Evolutionary conservation across 2,113 vertebrate species (phyloP), one percentile per base, ranked within the genome.

Genomic region (Carassius auratus): DNA sequence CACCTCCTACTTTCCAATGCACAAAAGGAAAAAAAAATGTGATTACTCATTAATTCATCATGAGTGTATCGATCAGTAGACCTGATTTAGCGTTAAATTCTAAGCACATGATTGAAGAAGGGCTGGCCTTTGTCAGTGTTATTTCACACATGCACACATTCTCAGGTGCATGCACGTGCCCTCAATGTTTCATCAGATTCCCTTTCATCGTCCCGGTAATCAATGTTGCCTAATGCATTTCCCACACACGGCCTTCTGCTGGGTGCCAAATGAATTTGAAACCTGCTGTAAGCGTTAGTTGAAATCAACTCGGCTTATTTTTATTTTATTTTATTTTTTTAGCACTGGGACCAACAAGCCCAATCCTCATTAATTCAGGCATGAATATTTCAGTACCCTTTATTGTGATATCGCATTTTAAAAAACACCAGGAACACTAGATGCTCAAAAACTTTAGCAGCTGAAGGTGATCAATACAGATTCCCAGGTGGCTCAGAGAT

Each of bases 381-480:
- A 88, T 86, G 42, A 88, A 79, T 76, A 85, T 80, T 87, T 57
- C 57, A 86, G 80, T 21, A 33, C 45, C 42, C 57, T 85, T 73
- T 45, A 68, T 52, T 68, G 83, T 83, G 64, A 81, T 84, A 83
- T 85, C 85, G 85, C 80, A 71, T 42, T 85, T 66, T 62, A 69
- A 80, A 30, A 76, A 86, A 78, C 30, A 26, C 52, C 12, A 19
- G 82, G 30, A 85, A 85, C 69, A 36, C 69, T 50, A 38, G 81
- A 86, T 81, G 84, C 84, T 79, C 84, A 82, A 73, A 87, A 69
- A 84, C 23, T 85, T 87, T 87, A 84, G 59, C 87, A 68, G 76
- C 59, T 26, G 52, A 85, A 62, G 86, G 78, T 85, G 79, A 90
- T 88, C 87, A 85, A 81, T 75, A 86, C 64, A 42, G 33, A 71